Evolutionary conservation across 2,113 vertebrate genomes (phyloP).

Genomic region (Phasianus colchicus): DNA sequence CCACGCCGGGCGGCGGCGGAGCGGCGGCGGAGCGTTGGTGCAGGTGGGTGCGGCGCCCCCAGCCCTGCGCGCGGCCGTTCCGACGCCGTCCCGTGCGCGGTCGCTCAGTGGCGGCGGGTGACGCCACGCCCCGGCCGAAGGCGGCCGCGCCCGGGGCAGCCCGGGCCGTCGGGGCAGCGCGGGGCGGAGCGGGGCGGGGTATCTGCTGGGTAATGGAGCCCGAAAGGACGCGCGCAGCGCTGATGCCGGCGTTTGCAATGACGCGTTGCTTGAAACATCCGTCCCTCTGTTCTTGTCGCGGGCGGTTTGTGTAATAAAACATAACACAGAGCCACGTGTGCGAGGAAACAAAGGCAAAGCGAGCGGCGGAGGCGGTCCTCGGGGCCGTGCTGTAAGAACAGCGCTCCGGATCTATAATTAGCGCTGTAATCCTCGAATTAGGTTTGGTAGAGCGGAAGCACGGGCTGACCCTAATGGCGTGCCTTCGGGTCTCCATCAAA

Average conservation of each 20-base stretch:
- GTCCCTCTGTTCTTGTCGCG: background rate
- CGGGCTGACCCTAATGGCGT: rapidly evolving
- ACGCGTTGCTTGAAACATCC: background rate
- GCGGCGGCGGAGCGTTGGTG: background rate
- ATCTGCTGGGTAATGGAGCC: background rate
- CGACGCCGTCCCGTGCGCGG: too few relatives aligned
- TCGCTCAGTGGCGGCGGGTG: too few relatives aligned
- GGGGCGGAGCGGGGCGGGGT: too few relatives aligned
- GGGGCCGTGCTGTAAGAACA: background rate
- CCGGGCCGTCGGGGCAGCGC: too few relatives aligned
- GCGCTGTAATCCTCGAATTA: background rate
- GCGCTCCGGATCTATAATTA: background rate
- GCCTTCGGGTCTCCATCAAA: background rate
- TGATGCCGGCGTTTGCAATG: background rate
- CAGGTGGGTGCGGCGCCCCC: background rate
- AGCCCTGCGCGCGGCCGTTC: too few relatives aligned
- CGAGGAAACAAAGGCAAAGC: background rate
- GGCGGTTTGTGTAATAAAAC: background rate
- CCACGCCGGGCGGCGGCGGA: background rate
- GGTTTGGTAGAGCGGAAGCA: background rate
- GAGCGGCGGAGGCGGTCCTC: background rate
- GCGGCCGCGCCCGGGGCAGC: too few relatives aligned
- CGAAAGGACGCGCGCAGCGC: background rate
- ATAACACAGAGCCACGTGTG: background rate
- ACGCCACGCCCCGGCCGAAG: too few relatives aligned